Evolutionary conservation across 2,797 vertebrate genomes (phyloP).

Genomic region (Luscinia megarhynchos): DNA sequence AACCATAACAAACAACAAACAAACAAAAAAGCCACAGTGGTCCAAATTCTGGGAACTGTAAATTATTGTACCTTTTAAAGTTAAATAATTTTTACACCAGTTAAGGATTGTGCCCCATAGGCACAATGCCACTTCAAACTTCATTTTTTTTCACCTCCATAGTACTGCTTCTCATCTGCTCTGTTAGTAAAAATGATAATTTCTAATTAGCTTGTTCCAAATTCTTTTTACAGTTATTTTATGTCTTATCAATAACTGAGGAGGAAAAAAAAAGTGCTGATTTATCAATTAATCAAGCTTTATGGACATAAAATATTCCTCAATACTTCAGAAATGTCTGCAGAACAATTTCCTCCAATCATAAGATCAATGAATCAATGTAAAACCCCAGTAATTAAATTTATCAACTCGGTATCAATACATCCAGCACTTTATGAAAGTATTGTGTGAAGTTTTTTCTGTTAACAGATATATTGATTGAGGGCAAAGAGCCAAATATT

Average conservation of each 20-base stretch:
- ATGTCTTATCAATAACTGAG: slow-evolving; percentile 40
- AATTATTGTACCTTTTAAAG: background rate
- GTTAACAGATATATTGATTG: slow-evolving; percentile 66
- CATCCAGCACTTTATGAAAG: slow-evolving; percentile 66
- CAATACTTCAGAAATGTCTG: slow-evolving; percentile 72
- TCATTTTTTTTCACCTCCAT: background rate
- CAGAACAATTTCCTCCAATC: slow-evolving; percentile 65
- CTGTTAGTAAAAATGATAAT: background rate
- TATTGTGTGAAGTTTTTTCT: slow-evolving; percentile 68
- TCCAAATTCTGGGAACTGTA: background rate
- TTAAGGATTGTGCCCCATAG: background rate
- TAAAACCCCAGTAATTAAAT: slow-evolving; percentile 73
- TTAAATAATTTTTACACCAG: background rate
- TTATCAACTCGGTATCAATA: slow-evolving; percentile 60
- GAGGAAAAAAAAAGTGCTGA: slow-evolving; percentile 39
- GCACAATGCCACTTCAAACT: slow-evolving; percentile 25
- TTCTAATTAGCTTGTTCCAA: background rate
- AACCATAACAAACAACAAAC: background rate
- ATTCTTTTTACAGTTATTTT: slow-evolving; percentile 23
- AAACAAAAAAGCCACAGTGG: background rate
- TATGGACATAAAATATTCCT: slow-evolving; percentile 54
- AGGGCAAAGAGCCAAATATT: slow-evolving; percentile 71
- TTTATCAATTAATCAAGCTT: slow-evolving; percentile 71
- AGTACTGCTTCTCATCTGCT: background rate
- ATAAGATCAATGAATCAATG: slow-evolving; percentile 74